These are phyloP conservation scores for Rafetus swinhoei DNA, from an alignment of 2,113 vertebrate species.

Conservation along the genomic window DNA sequence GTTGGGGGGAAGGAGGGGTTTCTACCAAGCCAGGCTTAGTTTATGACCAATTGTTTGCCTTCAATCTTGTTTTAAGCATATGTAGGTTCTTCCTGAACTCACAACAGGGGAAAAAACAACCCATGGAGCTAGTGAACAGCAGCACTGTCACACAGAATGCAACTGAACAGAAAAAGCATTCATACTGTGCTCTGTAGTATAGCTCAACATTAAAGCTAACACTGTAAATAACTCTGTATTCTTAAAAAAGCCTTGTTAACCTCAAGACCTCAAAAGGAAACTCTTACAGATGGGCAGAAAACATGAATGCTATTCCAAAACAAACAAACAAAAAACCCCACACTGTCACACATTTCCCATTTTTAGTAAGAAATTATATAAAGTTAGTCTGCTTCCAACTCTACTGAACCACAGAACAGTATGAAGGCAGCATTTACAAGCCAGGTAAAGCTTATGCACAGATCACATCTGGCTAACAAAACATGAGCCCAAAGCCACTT, in stretches of 20 bases:
- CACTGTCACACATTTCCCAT: not conserved
- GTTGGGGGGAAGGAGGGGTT: not conserved
- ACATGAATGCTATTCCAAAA: not conserved
- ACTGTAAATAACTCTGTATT: not conserved
- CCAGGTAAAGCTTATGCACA: not conserved
- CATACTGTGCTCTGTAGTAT: not conserved
- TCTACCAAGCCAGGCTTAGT: not conserved
- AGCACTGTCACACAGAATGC: conserved; percentile 19
- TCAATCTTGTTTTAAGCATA: not conserved
- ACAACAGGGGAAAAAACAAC: not conserved
- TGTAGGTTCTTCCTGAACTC: not conserved
- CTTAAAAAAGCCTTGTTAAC: conserved; percentile 1
- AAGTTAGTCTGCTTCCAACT: not conserved
- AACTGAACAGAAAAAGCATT: conserved; percentile 2
- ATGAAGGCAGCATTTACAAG: not conserved
- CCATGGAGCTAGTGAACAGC: not conserved
- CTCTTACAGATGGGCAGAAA: conserved; percentile 3
- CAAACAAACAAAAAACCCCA: not conserved
- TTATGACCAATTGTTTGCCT: not conserved
- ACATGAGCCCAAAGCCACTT: not conserved
- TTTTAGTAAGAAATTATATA: not conserved
- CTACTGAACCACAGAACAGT: not conserved
- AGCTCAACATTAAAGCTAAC: conserved; percentile 29
- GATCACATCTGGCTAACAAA: not conserved
- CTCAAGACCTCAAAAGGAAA: conserved; percentile 7